Percentiles rank a stretch among this genome's conserved stretches.
Evolutionary conservation across 2,113 vertebrate genomes (phyloP).

Genomic region (Amia ocellicauda): DNA sequence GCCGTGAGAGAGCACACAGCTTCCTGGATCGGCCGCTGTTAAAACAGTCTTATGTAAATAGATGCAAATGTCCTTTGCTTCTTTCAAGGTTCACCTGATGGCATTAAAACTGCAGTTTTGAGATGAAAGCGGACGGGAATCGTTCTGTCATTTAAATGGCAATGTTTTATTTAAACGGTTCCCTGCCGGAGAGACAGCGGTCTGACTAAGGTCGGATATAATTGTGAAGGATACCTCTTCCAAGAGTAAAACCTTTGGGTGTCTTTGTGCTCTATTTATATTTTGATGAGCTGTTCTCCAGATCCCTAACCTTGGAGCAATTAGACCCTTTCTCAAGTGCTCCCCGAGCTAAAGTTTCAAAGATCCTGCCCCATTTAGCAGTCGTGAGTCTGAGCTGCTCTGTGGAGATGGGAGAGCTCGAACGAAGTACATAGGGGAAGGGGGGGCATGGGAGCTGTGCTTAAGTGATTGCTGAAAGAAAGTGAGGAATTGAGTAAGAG

Average conservation of each 20-base stretch:
- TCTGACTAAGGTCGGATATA: constrained; percentile 13
- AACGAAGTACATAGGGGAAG: neutral
- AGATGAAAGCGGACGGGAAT: neutral
- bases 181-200: neutral
- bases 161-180: constrained; percentile 21
- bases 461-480: constrained; percentile 19
- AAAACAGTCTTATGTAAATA: constrained; percentile 11
- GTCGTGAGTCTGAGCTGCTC: neutral
- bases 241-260: neutral
- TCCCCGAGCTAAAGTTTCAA: neutral
- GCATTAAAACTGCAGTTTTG: constrained; percentile 4
- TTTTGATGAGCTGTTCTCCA: neutral
- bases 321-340: neutral
- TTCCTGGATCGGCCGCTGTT: neutral
- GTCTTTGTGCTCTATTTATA: neutral
- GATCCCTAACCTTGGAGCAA: neutral
- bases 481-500: constrained; percentile 39
- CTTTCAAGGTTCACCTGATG: constrained; percentile 7
- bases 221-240: constrained; percentile 6
- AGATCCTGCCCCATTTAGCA: neutral
- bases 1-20: neutral
- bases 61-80: constrained; percentile 4
- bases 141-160: neutral
- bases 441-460: neutral
- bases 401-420: neutral